These are phyloP conservation scores for Gallinago solitaria DNA, from an alignment of 2,797 vertebrate genomes.

Conservation along the genomic window DNA sequence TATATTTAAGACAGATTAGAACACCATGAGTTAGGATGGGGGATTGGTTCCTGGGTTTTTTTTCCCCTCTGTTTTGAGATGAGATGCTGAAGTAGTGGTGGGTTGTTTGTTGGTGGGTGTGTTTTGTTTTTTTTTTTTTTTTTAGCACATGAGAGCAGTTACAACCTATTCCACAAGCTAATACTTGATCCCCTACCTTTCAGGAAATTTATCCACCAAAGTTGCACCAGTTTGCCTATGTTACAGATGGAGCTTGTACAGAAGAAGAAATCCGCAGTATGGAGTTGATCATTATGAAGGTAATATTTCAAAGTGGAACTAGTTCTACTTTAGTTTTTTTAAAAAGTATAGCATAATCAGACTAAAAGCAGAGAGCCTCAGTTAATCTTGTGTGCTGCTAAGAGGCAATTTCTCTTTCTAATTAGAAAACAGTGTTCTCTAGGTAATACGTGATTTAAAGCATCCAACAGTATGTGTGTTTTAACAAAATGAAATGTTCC, in stretches of 20 bases:
- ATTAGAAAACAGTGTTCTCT: background rate
- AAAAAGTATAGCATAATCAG: background rate
- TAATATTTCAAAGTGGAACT: slow-evolving; percentile 51
- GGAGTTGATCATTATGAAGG: slow-evolving; percentile 97
- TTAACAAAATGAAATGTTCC: background rate
- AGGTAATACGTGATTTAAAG: background rate
- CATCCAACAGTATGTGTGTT: background rate
- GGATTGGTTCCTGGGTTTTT: background rate
- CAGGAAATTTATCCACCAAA: slow-evolving; percentile 99
- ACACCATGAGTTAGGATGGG: background rate
- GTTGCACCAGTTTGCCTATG: slow-evolving; percentile 94
- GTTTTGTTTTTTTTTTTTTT: too few relatives aligned
- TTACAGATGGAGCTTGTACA: slow-evolving; percentile 94
- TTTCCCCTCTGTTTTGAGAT: background rate
- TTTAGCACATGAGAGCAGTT: background rate
- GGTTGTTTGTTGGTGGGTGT: background rate
- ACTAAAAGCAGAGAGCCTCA: background rate
- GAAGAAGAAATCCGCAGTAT: slow-evolving; percentile 94
- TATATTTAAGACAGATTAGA: background rate
- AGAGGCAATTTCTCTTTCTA: background rate
- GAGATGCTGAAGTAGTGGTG: background rate
- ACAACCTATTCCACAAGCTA: background rate
- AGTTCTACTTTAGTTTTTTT: background rate
- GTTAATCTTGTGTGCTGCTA: background rate
- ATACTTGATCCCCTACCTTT: background rate